These are phyloP conservation scores for Berghia stephanieae DNA, from an alignment of 1,140 invertebrate species.

Conservation along the genomic window DNA sequence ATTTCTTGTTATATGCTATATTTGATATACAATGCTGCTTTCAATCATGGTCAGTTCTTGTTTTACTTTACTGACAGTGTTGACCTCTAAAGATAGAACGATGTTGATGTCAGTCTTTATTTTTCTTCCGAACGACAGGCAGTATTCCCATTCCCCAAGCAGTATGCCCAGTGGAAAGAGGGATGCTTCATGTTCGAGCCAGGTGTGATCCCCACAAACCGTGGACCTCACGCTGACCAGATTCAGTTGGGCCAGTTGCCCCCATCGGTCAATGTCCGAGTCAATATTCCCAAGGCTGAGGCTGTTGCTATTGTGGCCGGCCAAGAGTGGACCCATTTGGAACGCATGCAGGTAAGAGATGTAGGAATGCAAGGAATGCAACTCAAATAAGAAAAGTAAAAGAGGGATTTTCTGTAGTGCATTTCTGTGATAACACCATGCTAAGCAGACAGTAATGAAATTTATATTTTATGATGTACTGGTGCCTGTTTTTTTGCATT, in stretches of 20 bases:
- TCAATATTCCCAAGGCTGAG: slow-evolving; percentile 58
- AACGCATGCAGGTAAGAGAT: slow-evolving; percentile 42
- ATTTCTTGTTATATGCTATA: no score
- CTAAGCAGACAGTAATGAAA: no score
- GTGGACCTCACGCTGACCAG: slow-evolving; percentile 31
- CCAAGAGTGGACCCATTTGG: slow-evolving; percentile 64
- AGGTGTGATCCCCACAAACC: slow-evolving; percentile 44
- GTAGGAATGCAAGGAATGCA: no score
- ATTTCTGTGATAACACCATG: no score
- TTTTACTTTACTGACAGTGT: no score
- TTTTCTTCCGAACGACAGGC: slow-evolving; percentile 25
- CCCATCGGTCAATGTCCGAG: slow-evolving; percentile 50
- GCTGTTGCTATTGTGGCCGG: slow-evolving; percentile 61
- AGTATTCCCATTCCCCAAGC: slow-evolving; percentile 63
- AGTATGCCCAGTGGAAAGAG: slow-evolving; percentile 68
- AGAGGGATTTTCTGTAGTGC: no score
- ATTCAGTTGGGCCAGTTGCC: slow-evolving; percentile 39
- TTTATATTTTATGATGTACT: no score
- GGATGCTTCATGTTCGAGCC: slow-evolving; percentile 65
- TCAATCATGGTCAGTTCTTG: no score
- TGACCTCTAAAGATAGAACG: no score
- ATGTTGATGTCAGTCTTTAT: neutral
- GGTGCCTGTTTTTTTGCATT: no score
- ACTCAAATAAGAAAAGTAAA: no score
- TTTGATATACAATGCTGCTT: no score